Conservation (phyloP, 1,140 invertebrate genomes). For the Papilio aristodemus region DNA sequence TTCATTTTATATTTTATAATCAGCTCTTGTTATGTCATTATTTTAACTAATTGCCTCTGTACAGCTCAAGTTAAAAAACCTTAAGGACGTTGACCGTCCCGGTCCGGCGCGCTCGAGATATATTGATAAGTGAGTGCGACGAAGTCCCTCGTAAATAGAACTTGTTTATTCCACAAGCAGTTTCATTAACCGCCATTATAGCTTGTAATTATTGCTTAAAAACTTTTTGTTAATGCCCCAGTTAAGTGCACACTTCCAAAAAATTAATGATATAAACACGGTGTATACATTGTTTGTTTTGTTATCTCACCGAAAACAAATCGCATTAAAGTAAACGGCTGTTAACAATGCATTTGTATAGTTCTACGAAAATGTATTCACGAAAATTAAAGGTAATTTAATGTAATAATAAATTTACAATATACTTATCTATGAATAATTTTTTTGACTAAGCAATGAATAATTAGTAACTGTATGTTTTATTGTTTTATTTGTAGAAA, state of each 20-base stretch:
- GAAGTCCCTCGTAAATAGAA: conserved; percentile 16
- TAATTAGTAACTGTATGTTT: too few species aligned
- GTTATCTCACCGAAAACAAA: not conserved
- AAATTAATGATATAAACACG: not conserved
- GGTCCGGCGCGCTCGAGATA: conserved; percentile 45
- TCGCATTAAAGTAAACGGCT: not conserved
- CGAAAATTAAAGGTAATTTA: not conserved
- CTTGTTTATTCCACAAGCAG: conserved; percentile 27
- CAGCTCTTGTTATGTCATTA: conserved; percentile 3
- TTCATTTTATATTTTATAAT: not conserved
- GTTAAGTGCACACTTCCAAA: conserved; percentile 20
- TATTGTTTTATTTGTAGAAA: too few species aligned
- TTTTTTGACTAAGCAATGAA: too few species aligned
- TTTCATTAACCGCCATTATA: conserved; percentile 21
- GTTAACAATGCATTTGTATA: not conserved
- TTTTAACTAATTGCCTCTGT: not conserved
- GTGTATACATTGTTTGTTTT: not conserved
- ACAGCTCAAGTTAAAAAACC: conserved; percentile 35
- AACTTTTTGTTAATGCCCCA: conserved; percentile 17
- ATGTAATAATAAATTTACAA: not conserved
- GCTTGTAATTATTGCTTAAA: conserved; percentile 27
- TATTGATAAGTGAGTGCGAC: conserved; percentile 40
- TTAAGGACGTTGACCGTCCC: conserved; percentile 55
- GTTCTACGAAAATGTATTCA: not conserved
- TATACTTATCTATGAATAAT: too few species aligned